These are phyloP conservation scores for Eulemur rubriventer DNA, from an alignment of 2,797 vertebrate species.

Conservation along the genomic window DNA sequence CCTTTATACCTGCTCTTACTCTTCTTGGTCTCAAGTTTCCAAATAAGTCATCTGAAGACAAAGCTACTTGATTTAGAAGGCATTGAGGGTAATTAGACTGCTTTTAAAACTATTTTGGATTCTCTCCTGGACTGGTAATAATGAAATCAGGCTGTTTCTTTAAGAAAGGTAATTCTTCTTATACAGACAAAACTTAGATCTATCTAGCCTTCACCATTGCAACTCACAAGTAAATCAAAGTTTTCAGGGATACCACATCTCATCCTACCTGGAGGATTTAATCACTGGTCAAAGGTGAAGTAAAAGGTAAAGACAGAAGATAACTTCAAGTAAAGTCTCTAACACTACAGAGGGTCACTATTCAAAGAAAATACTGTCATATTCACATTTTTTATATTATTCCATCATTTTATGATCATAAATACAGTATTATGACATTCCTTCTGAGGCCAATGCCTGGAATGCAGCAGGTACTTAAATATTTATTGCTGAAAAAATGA, in stretches of 20 bases:
- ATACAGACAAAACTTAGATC: background rate
- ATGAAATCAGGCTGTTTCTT: conserved; percentile 22
- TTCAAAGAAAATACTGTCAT: background rate
- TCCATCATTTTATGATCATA: background rate
- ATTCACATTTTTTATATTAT: background rate
- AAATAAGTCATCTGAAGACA: conserved; percentile 42
- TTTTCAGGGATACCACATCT: background rate
- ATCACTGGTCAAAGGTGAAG: background rate
- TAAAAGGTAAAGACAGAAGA: background rate
- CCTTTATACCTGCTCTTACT: background rate
- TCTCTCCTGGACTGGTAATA: background rate
- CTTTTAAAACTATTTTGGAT: conserved; percentile 44
- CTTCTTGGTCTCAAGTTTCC: background rate
- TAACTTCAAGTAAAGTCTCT: background rate
- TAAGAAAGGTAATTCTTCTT: conserved; percentile 7
- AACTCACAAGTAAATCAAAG: background rate
- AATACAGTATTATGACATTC: background rate
- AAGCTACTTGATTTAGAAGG: background rate
- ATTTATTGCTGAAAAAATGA: background rate
- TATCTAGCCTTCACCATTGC: background rate
- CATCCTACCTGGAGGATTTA: background rate
- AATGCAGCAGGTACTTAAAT: background rate
- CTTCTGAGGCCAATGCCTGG: background rate
- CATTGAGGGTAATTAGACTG: background rate
- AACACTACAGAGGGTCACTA: background rate